Evolutionary conservation across 2,888 invertebrate genomes (phyloP).

Genomic region (Trichopria drosophilae): DNA sequence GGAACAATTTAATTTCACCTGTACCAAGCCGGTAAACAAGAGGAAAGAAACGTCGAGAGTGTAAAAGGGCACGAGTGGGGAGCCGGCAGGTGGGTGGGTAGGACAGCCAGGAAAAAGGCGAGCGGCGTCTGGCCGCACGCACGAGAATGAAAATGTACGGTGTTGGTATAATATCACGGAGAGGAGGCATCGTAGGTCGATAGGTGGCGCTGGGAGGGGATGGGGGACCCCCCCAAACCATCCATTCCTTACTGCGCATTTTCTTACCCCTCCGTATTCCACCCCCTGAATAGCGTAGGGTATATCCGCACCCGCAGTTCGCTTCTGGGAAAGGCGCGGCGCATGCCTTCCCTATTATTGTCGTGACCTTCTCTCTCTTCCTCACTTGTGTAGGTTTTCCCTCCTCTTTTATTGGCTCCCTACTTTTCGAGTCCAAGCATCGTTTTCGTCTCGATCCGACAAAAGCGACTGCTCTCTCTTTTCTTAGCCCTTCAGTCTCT

Average conservation of each 20-base stretch:
- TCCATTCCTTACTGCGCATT: constrained; percentile 52
- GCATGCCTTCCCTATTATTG: constrained; percentile 37
- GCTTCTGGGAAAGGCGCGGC: constrained; percentile 44
- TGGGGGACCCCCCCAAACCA: constrained; percentile 41
- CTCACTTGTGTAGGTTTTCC: too few relatives aligned
- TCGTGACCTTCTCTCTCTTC: constrained; percentile 9
- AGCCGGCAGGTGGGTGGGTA: not conserved
- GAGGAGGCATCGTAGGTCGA: too few relatives aligned
- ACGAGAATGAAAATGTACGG: too few relatives aligned
- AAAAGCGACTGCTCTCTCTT: too few relatives aligned
- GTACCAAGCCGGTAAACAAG: too few relatives aligned
- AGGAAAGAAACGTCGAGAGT: constrained; percentile 17
- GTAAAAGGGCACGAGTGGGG: not conserved
- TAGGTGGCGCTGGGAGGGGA: constrained; percentile 28
- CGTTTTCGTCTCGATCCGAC: too few relatives aligned
- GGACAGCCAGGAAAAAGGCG: constrained; percentile 24
- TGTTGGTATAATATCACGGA: too few relatives aligned
- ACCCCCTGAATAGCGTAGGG: constrained; percentile 37
- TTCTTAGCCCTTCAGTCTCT: too few relatives aligned
- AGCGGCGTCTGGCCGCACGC: constrained; percentile 14
- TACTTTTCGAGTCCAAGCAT: too few relatives aligned
- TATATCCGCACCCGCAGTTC: constrained; percentile 41
- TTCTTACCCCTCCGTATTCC: constrained; percentile 48
- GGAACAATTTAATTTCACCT: too few relatives aligned
- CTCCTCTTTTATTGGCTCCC: too few relatives aligned